Conservation (phyloP, 2,888 invertebrate species). For the Pandemis cinnamomeana region DNA sequence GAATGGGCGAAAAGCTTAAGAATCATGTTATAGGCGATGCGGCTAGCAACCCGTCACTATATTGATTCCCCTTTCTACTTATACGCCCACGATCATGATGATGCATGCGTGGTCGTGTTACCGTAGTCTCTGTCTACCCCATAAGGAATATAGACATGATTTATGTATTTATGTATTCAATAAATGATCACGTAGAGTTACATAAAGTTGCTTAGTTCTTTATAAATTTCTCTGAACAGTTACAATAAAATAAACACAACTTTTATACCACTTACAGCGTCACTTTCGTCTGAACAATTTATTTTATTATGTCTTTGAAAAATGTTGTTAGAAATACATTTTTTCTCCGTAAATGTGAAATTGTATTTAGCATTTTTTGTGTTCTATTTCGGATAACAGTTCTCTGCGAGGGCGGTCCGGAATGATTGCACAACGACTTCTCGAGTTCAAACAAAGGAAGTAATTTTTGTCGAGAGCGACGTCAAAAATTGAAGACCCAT, state of each 20-base stretch:
- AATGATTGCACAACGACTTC: not conserved
- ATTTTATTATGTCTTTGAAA: not conserved
- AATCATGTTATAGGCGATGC: too few relatives aligned
- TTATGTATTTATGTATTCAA: too few relatives aligned
- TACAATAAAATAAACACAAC: not conserved
- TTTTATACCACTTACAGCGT: not conserved
- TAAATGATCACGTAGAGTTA: not conserved
- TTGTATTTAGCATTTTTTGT: slow-evolving; percentile 4
- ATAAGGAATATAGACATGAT: too few relatives aligned
- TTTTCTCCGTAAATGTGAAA: not conserved
- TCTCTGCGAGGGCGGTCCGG: not conserved
- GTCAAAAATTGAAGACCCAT: slow-evolving; percentile 11
- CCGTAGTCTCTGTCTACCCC: too few relatives aligned
- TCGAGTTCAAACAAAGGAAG: slow-evolving; percentile 23
- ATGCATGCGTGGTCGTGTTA: too few relatives aligned
- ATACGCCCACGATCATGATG: too few relatives aligned
- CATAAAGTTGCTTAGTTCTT: not conserved
- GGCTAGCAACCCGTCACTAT: too few relatives aligned
- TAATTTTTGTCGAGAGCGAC: slow-evolving; percentile 14
- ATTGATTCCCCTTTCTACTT: too few relatives aligned
- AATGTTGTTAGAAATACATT: not conserved
- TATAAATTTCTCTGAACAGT: not conserved
- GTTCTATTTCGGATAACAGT: not conserved
- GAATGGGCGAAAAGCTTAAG: too few relatives aligned
- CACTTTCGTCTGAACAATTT: not conserved